Percentiles rank a stretch among this genome's conserved stretches.
Evolutionary conservation across 2,113 vertebrate genomes (phyloP).

Genomic region (Malurus alboscapulatus): DNA sequence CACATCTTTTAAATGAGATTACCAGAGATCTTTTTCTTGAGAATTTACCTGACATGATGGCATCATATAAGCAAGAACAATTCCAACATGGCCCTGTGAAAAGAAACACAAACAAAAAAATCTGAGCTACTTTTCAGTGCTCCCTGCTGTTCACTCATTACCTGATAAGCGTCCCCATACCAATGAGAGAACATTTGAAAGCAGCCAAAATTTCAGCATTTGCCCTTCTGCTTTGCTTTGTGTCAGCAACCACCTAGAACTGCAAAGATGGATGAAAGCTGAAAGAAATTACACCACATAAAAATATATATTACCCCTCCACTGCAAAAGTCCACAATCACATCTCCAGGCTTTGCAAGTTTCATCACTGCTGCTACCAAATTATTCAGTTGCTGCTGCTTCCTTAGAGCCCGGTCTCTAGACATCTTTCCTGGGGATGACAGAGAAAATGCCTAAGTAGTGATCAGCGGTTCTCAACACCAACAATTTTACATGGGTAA

Average conservation of each 20-base stretch:
- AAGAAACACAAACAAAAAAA: slow-evolving; percentile 9
- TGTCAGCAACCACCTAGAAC: not conserved
- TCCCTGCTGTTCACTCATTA: not conserved
- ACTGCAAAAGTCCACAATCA: slow-evolving; percentile 96
- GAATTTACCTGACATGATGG: slow-evolving; percentile 87
- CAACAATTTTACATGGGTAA: not conserved
- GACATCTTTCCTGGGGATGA: slow-evolving; percentile 89
- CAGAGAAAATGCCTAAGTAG: not conserved
- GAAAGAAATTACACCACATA: not conserved
- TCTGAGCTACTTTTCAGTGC: not conserved
- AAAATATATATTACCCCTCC: slow-evolving; percentile 83
- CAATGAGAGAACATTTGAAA: not conserved
- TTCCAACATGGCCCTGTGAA: slow-evolving; percentile 92
- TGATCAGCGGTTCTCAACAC: not conserved
- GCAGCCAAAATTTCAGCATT: not conserved
- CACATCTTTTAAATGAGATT: not conserved
- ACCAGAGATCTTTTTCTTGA: not conserved
- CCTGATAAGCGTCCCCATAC: not conserved
- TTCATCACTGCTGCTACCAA: slow-evolving; percentile 84
- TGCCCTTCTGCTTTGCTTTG: not conserved
- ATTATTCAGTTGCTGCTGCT: slow-evolving; percentile 95
- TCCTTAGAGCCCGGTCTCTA: slow-evolving; percentile 84
- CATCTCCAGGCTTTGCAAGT: slow-evolving; percentile 82
- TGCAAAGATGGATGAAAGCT: not conserved
- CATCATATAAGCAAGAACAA: slow-evolving; percentile 87